These are phyloP conservation scores for Phaethornis superciliosus DNA, from an alignment of 2,113 vertebrate genomes.

Conservation along the genomic window DNA sequence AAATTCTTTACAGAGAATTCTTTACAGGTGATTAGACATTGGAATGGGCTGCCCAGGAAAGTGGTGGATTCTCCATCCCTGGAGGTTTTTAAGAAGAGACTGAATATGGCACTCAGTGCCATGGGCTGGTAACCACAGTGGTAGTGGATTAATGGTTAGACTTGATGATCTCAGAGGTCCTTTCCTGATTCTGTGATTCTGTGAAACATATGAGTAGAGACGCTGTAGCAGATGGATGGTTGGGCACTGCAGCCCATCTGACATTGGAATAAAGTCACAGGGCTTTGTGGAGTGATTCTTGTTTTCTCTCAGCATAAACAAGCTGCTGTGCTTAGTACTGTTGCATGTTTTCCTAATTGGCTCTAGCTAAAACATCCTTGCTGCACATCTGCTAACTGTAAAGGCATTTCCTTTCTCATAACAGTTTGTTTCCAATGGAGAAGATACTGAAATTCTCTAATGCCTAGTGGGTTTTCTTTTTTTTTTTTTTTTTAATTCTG, in stretches of 20 bases:
- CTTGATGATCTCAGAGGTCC: too few species aligned
- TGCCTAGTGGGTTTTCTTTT: background rate
- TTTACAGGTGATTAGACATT: too few species aligned
- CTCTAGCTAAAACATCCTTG: background rate
- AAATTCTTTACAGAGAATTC: too few species aligned
- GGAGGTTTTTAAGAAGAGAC: too few species aligned
- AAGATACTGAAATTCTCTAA: background rate
- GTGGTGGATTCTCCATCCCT: too few species aligned
- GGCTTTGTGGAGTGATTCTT: background rate
- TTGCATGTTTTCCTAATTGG: slow-evolving; percentile 1
- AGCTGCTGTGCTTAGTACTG: background rate
- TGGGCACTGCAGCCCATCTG: background rate
- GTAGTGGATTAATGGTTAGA: too few species aligned
- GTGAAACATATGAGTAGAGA: background rate
- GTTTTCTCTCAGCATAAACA: background rate
- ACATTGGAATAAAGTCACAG: background rate
- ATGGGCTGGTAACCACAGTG: too few species aligned
- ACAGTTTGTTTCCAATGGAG: background rate
- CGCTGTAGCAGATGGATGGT: background rate
- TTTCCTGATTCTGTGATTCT: too few species aligned
- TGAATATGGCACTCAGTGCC: too few species aligned
- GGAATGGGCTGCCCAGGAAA: too few species aligned
- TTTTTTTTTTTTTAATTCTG: background rate
- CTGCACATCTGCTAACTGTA: background rate
- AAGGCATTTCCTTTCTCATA: slow-evolving; percentile 27